Evolutionary conservation across 2,888 invertebrate genomes (phyloP).

Genomic region (Dichetophora obliterata): DNA sequence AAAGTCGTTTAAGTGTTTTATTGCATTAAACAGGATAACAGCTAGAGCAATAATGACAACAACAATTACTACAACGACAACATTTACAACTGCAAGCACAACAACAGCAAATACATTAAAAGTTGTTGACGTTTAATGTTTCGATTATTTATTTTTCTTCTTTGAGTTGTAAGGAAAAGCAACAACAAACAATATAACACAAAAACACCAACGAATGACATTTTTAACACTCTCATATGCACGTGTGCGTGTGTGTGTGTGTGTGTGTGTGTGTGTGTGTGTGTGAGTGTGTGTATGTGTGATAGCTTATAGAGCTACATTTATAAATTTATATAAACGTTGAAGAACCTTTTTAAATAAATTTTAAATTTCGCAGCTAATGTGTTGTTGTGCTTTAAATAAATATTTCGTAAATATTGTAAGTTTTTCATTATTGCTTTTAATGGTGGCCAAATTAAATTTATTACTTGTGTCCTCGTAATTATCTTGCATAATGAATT

Average conservation of each 20-base stretch:
- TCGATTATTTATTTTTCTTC: neutral
- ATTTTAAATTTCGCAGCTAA: neutral
- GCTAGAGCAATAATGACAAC: neutral
- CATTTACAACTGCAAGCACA: neutral
- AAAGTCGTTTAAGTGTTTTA: slow-evolving; percentile 52
- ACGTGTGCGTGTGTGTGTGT: too few species aligned
- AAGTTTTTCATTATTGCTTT: neutral
- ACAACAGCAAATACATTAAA: slow-evolving; percentile 28
- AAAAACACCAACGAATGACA: neutral
- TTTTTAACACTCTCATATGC: neutral
- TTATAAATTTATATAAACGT: too few species aligned
- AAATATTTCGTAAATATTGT: neutral
- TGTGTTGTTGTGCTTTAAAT: neutral
- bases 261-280: too few species aligned
- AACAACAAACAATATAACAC: neutral
- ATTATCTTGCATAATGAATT: slow-evolving; percentile 49
- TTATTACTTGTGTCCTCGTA: slow-evolving; percentile 40
- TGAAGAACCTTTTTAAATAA: neutral
- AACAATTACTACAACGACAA: too few species aligned
- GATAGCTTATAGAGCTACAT: too few species aligned
- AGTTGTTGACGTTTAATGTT: slow-evolving; percentile 15
- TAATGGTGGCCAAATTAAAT: slow-evolving; percentile 36
- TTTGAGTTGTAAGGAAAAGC: neutral
- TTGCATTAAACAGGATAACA: slow-evolving; percentile 41
- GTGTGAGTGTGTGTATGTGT: too few species aligned